Evolutionary conservation across 1,140 invertebrate genomes (phyloP), one percentile per base, ranked within the genome.

Genomic region (Lordiphosa stackelbergi): DNA sequence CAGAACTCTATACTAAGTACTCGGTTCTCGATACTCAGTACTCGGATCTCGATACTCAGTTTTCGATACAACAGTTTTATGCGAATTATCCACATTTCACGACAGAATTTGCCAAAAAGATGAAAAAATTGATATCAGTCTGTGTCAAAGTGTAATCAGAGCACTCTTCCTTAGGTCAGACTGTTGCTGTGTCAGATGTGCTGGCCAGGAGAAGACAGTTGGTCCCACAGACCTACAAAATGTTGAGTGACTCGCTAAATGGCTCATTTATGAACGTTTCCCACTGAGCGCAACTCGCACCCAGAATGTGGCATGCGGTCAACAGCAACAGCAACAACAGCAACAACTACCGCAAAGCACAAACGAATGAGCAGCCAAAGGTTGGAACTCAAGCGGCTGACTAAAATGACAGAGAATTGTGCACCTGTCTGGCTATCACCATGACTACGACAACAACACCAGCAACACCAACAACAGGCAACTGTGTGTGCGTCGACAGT

Each of bases 361-460:
- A 71, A 83, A 83, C 77, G 75, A 72, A 81, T 81, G 72, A 83
- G 65, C 59, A 64, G 5, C 49, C 38, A 62, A 42, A 19, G 31
- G 19, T 49, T 16, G 40, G 56, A 75, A 81, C 74, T 81, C 75
- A 54, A 73, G 61, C 60, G 70, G 60, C 73, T 73, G 73, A 48
- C 77, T 62, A 70, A 70, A 16, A 72, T 81, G 72, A 81, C 77
- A 75, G 64, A 38, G 64, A 77, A 69, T 84, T 74, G 77, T 83
- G 83, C 83, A 85, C 83, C 83, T 85, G 83, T 85, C 65, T 73
- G 49, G 72, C 77, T 69, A 85, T 85, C 68, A 60, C 73, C 83
- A 85, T 85, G 83, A 73, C 83, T 72, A 83, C 81, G 61, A 52
- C 49, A 51, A 46, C 42, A 65, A 69, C 41, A 77, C n/a, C n/a